Percentiles rank a stretch among this genome's conserved stretches.
phyloP scores from a whole-genome alignment of 1,140 invertebrate species.

The Grapholita molesta region DNA sequence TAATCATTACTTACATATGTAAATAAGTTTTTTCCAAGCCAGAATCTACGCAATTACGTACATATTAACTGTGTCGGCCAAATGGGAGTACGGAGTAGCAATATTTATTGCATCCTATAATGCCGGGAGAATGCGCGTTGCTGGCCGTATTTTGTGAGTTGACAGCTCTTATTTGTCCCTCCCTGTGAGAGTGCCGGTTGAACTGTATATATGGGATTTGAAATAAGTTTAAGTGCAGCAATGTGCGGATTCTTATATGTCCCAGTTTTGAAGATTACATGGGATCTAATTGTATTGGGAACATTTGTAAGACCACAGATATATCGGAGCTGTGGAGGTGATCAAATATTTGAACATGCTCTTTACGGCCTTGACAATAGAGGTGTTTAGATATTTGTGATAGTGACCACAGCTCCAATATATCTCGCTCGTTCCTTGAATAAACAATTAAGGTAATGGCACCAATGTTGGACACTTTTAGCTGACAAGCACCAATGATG shows the following conservation, averaged over 20 bases:
- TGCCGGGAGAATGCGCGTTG: neutral
- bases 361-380: no score
- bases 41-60: constrained; percentile 16
- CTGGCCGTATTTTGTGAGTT: neutral
- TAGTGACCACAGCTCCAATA: no score
- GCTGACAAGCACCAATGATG: no score
- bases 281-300: no score
- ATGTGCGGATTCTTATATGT: neutral
- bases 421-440: no score
- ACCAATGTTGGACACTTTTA: no score
- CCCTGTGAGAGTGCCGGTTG: neutral
- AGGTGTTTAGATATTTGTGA: no score
- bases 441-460: no score
- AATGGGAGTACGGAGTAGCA: neutral
- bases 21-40: constrained; percentile 10
- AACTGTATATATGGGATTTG: neutral
- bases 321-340: no score
- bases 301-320: no score
- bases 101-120: constrained; percentile 5
- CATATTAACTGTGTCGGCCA: neutral
- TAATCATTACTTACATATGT: constrained; percentile 2
- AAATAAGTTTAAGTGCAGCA: neutral
- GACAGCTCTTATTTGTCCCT: constrained; percentile 4
- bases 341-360: no score
- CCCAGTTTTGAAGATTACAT: neutral